These are phyloP conservation scores for Aratinga solstitialis DNA, from an alignment of 2,797 vertebrate species.

Conservation along the genomic window DNA sequence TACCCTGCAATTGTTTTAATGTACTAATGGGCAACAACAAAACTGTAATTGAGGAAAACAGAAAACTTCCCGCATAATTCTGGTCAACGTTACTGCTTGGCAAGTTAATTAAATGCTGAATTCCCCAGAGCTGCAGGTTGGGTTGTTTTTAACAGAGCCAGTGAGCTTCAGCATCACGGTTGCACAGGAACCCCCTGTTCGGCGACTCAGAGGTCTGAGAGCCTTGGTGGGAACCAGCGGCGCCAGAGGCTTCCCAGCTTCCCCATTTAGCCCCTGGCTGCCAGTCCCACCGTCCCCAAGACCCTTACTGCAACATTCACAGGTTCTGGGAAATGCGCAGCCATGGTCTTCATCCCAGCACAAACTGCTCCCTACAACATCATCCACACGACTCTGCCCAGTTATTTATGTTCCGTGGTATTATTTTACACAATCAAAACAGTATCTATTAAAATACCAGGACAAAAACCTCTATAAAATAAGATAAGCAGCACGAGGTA, in stretches of 20 bases:
- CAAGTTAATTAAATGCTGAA: constrained; percentile 46
- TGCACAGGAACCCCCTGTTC: not conserved
- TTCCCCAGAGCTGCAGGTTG: not conserved
- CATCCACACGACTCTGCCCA: not conserved
- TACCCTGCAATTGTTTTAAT: constrained; percentile 47
- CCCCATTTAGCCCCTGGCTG: not conserved
- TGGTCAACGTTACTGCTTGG: not conserved
- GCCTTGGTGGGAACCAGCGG: rapidly evolving
- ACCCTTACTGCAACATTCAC: not conserved
- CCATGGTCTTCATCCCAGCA: not conserved
- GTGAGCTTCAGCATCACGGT: not conserved
- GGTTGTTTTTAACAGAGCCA: not conserved
- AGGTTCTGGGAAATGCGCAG: not conserved
- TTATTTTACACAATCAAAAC: not conserved
- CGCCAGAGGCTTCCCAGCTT: not conserved
- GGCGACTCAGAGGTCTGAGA: not conserved
- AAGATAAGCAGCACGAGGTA: constrained; percentile 16
- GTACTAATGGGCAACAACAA: constrained; percentile 11
- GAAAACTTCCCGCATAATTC: not conserved
- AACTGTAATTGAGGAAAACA: constrained; percentile 47
- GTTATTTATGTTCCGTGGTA: not conserved
- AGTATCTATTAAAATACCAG: constrained; percentile 17
- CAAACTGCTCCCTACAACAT: not conserved
- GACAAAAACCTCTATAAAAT: constrained; percentile 9
- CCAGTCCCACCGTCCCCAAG: not conserved